phyloP scores from a whole-genome alignment of 2,797 vertebrate species.

The Ptychadena robeensis region DNA sequence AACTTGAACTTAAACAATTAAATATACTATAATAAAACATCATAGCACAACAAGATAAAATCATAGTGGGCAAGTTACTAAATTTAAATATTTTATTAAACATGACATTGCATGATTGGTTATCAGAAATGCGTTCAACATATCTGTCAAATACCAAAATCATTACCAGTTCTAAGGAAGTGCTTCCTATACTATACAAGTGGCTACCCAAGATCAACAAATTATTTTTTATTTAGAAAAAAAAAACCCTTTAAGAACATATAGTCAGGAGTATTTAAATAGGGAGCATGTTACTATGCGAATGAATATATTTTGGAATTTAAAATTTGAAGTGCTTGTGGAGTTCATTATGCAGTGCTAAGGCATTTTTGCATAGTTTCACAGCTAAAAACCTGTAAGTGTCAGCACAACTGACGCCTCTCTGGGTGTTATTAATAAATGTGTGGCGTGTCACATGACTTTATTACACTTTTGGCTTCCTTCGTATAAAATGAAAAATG shows the following conservation, averaged over 20 bases:
- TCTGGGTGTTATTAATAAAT: constrained; percentile 8
- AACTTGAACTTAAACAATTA: too few relatives aligned
- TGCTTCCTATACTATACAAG: too few relatives aligned
- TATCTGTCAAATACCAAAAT: too few relatives aligned
- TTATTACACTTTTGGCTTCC: background rate
- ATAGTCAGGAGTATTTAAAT: background rate
- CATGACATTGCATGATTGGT: too few relatives aligned
- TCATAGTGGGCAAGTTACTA: too few relatives aligned
- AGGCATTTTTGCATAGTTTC: background rate
- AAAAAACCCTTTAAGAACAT: background rate
- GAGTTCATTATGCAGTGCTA: background rate
- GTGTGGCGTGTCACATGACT: constrained; percentile 6
- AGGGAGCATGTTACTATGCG: background rate
- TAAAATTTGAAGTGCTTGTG: background rate
- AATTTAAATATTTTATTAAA: too few relatives aligned
- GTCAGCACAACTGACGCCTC: background rate
- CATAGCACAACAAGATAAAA: too few relatives aligned
- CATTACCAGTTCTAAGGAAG: too few relatives aligned
- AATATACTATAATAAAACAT: too few relatives aligned
- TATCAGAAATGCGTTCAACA: too few relatives aligned
- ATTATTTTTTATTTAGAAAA: too few relatives aligned
- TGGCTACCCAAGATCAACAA: too few relatives aligned
- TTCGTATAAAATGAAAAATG: background rate
- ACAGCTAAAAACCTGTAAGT: background rate
- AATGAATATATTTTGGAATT: background rate